Conservation (phyloP, 1,140 invertebrate species). For the Riptortus pedestris region DNA sequence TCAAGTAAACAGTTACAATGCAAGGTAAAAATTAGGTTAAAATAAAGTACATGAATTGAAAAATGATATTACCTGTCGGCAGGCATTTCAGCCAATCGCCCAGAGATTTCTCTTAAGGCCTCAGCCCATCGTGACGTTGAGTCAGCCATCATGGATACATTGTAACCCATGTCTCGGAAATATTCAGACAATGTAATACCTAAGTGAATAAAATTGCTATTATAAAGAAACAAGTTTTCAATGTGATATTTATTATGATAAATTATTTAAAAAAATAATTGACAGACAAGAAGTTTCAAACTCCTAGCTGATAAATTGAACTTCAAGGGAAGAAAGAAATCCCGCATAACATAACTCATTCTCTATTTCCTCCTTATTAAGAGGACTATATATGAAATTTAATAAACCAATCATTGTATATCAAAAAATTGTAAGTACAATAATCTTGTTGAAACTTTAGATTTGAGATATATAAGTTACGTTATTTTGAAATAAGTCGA, state of each 20-base stretch:
- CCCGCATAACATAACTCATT: no score
- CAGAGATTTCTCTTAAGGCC: constrained; percentile 98
- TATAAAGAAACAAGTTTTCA: neutral
- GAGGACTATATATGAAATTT: no score
- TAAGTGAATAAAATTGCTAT: no score
- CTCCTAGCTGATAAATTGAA: neutral
- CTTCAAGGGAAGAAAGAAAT: no score
- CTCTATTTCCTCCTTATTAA: no score
- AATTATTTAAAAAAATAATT: neutral
- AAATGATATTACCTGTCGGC: constrained; percentile 53
- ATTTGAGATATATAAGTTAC: no score
- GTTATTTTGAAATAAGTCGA: no score
- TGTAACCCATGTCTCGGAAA: constrained; percentile 99
- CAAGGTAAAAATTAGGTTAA: neutral
- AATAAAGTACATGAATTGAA: neutral
- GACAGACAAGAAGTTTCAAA: neutral
- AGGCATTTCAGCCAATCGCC: constrained; percentile 99
- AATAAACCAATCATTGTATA: no score
- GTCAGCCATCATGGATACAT: constrained; percentile 99
- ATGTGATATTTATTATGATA: neutral
- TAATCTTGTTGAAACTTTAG: no score
- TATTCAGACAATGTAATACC: constrained; percentile 97
- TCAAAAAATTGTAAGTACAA: no score
- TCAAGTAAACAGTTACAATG: no score
- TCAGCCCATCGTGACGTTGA: constrained; percentile 99